phyloP scores from a whole-genome alignment of 2,113 vertebrate species.

The Oreochromis aureus region DNA sequence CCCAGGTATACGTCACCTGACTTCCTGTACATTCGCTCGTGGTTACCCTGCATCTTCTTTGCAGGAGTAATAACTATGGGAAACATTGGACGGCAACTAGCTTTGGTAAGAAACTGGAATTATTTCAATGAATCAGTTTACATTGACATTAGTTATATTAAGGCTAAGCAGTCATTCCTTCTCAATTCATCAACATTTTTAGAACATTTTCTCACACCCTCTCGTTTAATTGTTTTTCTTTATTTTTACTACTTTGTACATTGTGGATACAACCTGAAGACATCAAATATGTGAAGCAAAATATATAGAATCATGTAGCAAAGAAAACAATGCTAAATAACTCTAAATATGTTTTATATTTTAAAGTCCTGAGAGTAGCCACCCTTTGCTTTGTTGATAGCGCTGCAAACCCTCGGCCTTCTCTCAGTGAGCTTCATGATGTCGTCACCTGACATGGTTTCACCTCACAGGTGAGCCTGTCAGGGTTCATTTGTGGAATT shows the following conservation, averaged over 20 bases:
- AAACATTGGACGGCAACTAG: conserved; percentile 92
- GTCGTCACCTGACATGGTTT: too few relatives aligned
- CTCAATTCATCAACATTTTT: background rate
- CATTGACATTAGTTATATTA: background rate
- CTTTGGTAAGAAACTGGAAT: conserved; percentile 77
- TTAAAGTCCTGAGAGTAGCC: too few relatives aligned
- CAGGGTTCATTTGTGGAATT: too few relatives aligned
- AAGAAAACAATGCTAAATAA: background rate
- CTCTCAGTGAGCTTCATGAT: too few relatives aligned
- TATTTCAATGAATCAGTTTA: background rate
- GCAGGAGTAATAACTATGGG: conserved; percentile 97
- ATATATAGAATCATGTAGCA: background rate
- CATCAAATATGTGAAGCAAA: background rate
- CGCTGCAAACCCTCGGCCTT: too few relatives aligned
- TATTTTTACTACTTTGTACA: background rate
- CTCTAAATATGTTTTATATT: too few relatives aligned
- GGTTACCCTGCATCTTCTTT: conserved; percentile 97
- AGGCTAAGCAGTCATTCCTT: background rate
- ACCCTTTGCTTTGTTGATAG: too few relatives aligned
- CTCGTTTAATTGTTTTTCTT: background rate
- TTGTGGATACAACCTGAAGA: background rate
- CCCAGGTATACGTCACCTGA: conserved; percentile 90
- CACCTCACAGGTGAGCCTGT: too few relatives aligned
- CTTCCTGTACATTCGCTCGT: conserved; percentile 94
- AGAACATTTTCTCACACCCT: background rate